These are phyloP conservation scores for Sesamia inferens DNA, from an alignment of 2,888 invertebrate genomes.

Conservation along the genomic window DNA sequence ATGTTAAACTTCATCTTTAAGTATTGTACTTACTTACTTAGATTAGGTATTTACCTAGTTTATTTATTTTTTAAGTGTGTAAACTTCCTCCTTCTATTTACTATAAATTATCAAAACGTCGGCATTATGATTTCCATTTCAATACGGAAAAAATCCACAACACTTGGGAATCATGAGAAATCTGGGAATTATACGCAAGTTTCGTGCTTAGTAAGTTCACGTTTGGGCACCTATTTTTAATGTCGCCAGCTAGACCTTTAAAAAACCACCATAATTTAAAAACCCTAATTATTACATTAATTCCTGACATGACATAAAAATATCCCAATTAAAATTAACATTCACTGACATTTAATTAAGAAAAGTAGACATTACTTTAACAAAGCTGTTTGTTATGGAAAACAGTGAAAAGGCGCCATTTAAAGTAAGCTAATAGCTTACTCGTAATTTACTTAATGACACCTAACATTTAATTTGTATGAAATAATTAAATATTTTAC, in stretches of 20 bases:
- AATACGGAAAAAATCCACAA: background rate
- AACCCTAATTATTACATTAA: no score
- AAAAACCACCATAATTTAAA: background rate
- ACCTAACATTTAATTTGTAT: conserved; percentile 18
- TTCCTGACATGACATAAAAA: background rate
- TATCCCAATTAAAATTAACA: conserved; percentile 1
- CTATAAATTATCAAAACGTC: background rate
- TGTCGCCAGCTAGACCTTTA: background rate
- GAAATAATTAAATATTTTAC: conserved; percentile 12
- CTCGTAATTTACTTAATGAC: conserved; percentile 9
- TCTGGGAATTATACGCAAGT: background rate
- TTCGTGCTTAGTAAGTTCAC: background rate
- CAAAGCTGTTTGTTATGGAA: conserved; percentile 12
- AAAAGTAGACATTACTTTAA: conserved; percentile 8
- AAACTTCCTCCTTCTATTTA: background rate
- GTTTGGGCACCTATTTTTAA: background rate
- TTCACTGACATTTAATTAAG: background rate
- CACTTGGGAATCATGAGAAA: background rate
- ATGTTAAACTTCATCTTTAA: background rate
- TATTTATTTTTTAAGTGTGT: background rate
- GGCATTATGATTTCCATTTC: background rate
- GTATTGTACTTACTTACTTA: background rate
- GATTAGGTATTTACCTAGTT: background rate
- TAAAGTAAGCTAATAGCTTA: conserved; percentile 1
- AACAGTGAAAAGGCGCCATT: conserved; percentile 7